A percentile compares a stretch with the other conserved stretches of the same genome.
phyloP scores from a whole-genome alignment of 2,113 vertebrate species.

The Columba janthina region DNA sequence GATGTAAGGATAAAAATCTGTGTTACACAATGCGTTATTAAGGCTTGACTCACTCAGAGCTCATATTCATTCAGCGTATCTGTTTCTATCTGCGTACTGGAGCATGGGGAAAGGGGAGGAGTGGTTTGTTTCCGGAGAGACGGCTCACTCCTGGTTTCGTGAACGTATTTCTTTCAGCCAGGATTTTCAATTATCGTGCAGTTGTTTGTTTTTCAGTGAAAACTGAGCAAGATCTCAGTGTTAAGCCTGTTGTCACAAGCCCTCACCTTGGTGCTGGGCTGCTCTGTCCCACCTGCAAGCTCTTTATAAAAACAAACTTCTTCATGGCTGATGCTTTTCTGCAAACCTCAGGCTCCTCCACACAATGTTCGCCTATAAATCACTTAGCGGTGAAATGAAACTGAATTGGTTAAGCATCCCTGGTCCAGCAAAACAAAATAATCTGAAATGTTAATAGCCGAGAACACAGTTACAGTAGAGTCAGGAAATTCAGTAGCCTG shows the following conservation, averaged over 20 bases:
- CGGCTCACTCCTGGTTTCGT: background rate
- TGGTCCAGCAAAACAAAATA: background rate
- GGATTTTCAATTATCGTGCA: background rate
- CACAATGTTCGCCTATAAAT: background rate
- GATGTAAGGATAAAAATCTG: background rate
- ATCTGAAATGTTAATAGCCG: background rate
- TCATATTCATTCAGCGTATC: background rate
- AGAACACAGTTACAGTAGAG: background rate
- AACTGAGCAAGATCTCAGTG: background rate
- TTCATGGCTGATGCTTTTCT: background rate
- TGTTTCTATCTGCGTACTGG: background rate
- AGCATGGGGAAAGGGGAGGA: background rate
- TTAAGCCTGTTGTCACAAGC: background rate
- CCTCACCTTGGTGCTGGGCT: background rate
- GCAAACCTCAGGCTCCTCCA: background rate
- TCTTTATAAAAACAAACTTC: background rate
- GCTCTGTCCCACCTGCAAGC: background rate
- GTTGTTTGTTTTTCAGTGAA: background rate
- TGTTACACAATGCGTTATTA: background rate
- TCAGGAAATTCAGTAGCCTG: background rate
- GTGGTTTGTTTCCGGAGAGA: background rate
- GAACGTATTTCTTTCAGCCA: background rate
- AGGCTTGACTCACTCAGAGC: slow-evolving; percentile 16
- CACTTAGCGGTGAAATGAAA: background rate
- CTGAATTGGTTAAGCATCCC: background rate